These are phyloP conservation scores for Chymomyza procnemis DNA, from an alignment of 2,888 invertebrate genomes.

Conservation along the genomic window DNA sequence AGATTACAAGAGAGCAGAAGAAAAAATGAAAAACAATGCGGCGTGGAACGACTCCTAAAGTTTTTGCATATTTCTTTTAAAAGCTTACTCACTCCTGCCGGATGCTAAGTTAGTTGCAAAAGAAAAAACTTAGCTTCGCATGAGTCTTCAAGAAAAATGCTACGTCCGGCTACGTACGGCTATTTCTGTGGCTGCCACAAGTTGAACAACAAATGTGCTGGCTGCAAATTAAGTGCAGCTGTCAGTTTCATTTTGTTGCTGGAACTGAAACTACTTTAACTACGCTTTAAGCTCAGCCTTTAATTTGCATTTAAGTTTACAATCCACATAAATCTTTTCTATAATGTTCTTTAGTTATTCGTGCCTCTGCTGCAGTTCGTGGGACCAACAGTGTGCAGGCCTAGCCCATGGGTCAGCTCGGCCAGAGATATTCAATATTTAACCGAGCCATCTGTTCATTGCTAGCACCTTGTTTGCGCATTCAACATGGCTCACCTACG, in stretches of 20 bases:
- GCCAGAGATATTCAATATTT: neutral
- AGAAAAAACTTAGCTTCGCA: neutral
- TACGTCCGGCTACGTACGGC: conserved; percentile 11
- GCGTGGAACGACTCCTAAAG: conserved; percentile 24
- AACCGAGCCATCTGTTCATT: neutral
- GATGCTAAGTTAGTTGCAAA: neutral
- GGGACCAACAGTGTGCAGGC: neutral
- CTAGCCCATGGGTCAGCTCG: neutral
- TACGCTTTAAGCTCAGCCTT: conserved; percentile 47
- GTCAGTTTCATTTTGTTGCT: conserved; percentile 50
- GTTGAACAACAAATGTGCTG: conserved; percentile 57
- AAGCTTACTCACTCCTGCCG: neutral
- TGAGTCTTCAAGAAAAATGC: conserved; percentile 21
- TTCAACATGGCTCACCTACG: neutral
- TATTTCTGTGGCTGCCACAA: conserved; percentile 6
- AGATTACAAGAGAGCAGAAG: conserved; percentile 56
- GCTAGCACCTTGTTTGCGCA: neutral
- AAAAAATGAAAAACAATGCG: conserved; percentile 23
- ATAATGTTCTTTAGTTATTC: neutral
- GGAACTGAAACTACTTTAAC: conserved; percentile 47
- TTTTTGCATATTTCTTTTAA: conserved; percentile 47
- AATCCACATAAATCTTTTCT: conserved; percentile 1
- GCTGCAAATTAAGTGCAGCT: conserved; percentile 67
- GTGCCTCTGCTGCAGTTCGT: neutral
- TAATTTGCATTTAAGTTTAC: conserved; percentile 35